Base-by-base conservation (phyloP, 92 coral and sea anemone species). In the Paragorgia papillata region DNA sequence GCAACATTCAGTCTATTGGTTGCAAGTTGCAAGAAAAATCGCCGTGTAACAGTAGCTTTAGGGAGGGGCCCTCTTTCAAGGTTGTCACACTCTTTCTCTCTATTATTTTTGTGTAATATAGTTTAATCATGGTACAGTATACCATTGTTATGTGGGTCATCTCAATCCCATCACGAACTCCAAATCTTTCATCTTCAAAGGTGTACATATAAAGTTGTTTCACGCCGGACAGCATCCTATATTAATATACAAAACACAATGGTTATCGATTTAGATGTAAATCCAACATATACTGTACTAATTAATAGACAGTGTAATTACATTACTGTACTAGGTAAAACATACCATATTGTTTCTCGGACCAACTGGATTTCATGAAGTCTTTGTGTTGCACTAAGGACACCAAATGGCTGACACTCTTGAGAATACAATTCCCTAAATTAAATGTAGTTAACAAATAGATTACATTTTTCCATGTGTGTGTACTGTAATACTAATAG, bases 271-370 rank as follows among this genome's bases (percentile, higher is more conserved):
- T n/a, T n/a, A n/a, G n/a, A n/a, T n/a, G n/a, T n/a, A n/a, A n/a
- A n/a, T n/a, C 9, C 18, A 18, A 43, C 18, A 18, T 55, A 26
- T 15, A n/a, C n/a, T n/a, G n/a, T n/a, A n/a, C n/a, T n/a, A n/a
- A n/a, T n/a, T n/a, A n/a, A n/a, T n/a, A n/a, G n/a, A n/a, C n/a
- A n/a, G n/a, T n/a, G n/a, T n/a, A n/a, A n/a, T n/a, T n/a, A n/a
- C n/a, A n/a, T n/a, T n/a, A n/a, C n/a, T n/a, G n/a, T n/a, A n/a
- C n/a, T n/a, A n/a, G n/a, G n/a, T n/a, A n/a, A n/a, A n/a, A 53
- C 92, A 74, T 35, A 94, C 98, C 98, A 94, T 27, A 94, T 48
- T 9, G 98, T 94, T 74, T 94, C 98, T 57, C 90, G 88, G 29
- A 94, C 88, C 28, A 91, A 48, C 66, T 94, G 98, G 1, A 92